These are phyloP conservation scores for Trachymyrmex septentrionalis DNA, from an alignment of 1,140 invertebrate species.

Conservation along the genomic window DNA sequence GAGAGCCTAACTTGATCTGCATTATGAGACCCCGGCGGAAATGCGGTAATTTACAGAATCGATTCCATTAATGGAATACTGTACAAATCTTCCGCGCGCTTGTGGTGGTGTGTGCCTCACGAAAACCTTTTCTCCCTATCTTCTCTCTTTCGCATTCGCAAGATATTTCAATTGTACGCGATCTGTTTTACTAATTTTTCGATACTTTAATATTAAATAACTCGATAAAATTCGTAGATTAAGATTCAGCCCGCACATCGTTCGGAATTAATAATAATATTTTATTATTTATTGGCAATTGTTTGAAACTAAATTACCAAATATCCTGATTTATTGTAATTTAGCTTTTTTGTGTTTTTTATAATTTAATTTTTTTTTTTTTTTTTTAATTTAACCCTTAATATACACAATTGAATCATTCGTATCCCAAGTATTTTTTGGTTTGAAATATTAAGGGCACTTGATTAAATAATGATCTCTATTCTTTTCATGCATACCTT, in stretches of 20 bases:
- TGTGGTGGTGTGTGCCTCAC: too few relatives aligned
- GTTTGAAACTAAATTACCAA: not conserved
- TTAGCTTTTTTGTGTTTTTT: too few relatives aligned
- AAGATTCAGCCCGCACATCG: not conserved
- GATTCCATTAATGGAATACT: slow-evolving; percentile 37
- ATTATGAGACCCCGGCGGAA: slow-evolving; percentile 47
- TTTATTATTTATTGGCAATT: not conserved
- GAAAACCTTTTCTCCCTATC: not conserved
- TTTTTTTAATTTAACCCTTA: too few relatives aligned
- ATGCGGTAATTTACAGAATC: slow-evolving; percentile 45
- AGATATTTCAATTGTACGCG: slow-evolving; percentile 7
- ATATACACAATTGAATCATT: too few relatives aligned
- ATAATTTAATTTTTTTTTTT: too few relatives aligned
- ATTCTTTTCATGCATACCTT: too few relatives aligned
- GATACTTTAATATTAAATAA: slow-evolving; percentile 12
- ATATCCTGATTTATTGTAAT: too few relatives aligned
- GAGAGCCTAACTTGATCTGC: slow-evolving; percentile 18
- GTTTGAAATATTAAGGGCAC: too few relatives aligned
- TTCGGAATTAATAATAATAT: not conserved
- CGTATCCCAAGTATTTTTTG: too few relatives aligned
- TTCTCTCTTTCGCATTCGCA: not conserved
- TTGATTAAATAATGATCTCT: too few relatives aligned
- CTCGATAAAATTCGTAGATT: not conserved
- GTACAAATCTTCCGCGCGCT: not conserved
- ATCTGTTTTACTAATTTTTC: not conserved